Conservation (phyloP, 2,113 vertebrate genomes). For the Labeo catla region DNA sequence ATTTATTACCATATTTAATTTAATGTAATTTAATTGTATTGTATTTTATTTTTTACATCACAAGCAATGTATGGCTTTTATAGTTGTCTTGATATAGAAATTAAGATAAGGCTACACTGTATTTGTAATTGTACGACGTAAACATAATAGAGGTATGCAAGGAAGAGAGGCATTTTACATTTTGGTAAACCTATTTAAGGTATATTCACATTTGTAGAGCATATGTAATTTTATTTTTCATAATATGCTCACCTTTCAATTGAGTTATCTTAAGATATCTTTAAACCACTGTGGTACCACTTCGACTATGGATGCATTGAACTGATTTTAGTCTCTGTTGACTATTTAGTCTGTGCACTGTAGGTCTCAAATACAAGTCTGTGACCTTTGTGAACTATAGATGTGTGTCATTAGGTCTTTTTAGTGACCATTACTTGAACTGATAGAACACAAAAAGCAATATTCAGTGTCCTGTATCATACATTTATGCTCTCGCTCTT, state of each 20-base stretch:
- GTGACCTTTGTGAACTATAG: background rate
- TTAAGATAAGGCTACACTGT: background rate
- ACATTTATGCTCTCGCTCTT: background rate
- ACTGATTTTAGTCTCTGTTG: background rate
- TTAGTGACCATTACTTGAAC: background rate
- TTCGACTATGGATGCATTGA: background rate
- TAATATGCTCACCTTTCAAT: background rate
- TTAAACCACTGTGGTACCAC: background rate
- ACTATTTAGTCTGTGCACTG: background rate
- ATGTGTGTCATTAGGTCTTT: background rate
- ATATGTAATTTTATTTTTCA: background rate
- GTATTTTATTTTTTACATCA: background rate
- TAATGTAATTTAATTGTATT: background rate
- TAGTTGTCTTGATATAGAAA: background rate
- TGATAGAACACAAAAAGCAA: background rate
- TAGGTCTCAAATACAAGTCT: background rate
- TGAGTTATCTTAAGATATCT: background rate
- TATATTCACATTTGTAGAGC: background rate
- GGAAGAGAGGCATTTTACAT: background rate
- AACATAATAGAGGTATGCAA: background rate
- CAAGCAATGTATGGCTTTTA: background rate
- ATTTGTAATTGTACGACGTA: background rate
- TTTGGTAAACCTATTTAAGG: background rate
- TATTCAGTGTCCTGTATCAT: background rate
- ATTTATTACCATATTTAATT: conserved; percentile 24